Conservation (phyloP, 2,113 vertebrate species). For the Hypomesus transpacificus region DNA sequence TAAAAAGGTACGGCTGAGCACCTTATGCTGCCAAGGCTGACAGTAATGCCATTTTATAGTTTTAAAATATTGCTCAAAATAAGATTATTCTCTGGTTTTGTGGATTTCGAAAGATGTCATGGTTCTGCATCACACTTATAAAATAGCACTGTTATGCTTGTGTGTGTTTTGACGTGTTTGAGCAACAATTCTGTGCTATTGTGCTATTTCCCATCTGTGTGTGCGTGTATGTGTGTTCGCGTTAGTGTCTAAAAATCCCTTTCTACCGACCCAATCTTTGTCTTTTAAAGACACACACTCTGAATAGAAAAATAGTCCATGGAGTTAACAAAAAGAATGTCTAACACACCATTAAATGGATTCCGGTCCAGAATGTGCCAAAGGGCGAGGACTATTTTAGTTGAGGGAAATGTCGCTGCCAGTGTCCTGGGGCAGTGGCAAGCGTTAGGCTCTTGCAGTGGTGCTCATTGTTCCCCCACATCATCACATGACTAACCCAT, state of each 20-base stretch:
- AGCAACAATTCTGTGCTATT: too few relatives aligned
- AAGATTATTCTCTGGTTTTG: too few relatives aligned
- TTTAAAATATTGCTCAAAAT: too few relatives aligned
- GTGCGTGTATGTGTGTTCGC: background rate
- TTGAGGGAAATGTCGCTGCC: slow-evolving; percentile 40
- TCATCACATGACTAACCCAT: slow-evolving; percentile 72
- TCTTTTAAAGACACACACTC: slow-evolving; percentile 3
- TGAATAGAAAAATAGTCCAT: slow-evolving; percentile 10
- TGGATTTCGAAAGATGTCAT: too few relatives aligned
- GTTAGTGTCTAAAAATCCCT: background rate
- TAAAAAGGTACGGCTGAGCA: too few relatives aligned
- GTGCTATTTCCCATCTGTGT: background rate
- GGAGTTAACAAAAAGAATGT: slow-evolving; percentile 25
- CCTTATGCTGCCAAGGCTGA: too few relatives aligned
- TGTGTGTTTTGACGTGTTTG: background rate
- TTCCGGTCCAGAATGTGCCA: slow-evolving; percentile 16
- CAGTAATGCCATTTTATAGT: too few relatives aligned
- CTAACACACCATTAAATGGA: slow-evolving; percentile 24
- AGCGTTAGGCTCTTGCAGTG: slow-evolving; percentile 49
- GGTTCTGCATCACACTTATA: too few relatives aligned
- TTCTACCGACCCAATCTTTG: background rate
- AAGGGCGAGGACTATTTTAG: slow-evolving; percentile 48
- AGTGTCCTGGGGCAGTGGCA: slow-evolving; percentile 45
- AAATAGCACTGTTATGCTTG: background rate
- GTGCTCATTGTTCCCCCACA: slow-evolving; percentile 69